phyloP scores from a whole-genome alignment of 2,113 vertebrate genomes.

The Pungitius pungitius region DNA sequence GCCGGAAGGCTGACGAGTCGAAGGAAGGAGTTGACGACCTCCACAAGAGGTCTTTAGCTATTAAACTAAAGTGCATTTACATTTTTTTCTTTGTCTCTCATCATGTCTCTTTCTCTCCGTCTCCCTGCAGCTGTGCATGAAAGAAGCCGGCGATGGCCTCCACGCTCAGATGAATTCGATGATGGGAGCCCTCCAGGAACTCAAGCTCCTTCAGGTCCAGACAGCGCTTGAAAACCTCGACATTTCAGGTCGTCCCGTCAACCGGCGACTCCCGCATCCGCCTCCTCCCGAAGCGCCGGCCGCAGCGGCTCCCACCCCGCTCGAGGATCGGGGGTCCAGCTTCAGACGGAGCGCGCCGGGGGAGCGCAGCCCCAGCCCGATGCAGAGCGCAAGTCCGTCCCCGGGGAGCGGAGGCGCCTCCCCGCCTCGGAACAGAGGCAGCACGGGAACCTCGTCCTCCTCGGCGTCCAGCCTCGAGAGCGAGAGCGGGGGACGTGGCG shows the following conservation, averaged over 20 bases:
- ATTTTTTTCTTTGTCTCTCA: slow-evolving; percentile 18
- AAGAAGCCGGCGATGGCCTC: slow-evolving; percentile 94
- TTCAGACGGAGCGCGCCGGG: slow-evolving; percentile 11
- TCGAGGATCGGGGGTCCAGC: background rate
- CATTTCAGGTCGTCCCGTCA: slow-evolving; percentile 80
- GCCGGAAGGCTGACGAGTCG: slow-evolving; percentile 9
- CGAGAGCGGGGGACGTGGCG: slow-evolving; percentile 27
- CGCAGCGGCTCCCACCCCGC: slow-evolving; percentile 15
- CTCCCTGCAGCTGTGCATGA: slow-evolving; percentile 87
- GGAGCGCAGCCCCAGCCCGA: slow-evolving; percentile 16
- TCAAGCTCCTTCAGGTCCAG: slow-evolving; percentile 97
- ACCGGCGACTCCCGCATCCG: slow-evolving; percentile 53
- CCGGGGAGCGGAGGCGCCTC: slow-evolving; percentile 54
- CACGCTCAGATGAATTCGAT: slow-evolving; percentile 97
- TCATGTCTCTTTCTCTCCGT: background rate
- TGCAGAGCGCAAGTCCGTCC: slow-evolving; percentile 41
- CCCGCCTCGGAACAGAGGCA: slow-evolving; percentile 61
- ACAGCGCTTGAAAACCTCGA: slow-evolving; percentile 89
- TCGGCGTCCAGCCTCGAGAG: slow-evolving; percentile 55
- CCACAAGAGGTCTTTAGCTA: slow-evolving; percentile 13
- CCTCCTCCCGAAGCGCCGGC: slow-evolving; percentile 10
- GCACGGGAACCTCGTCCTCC: slow-evolving; percentile 61
- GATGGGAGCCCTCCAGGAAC: slow-evolving; percentile 97
- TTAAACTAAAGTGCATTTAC: slow-evolving; percentile 28
- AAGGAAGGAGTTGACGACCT: slow-evolving; percentile 24